phyloP scores from a whole-genome alignment of 2,888 invertebrate species.

The Drosophila eohydei region DNA sequence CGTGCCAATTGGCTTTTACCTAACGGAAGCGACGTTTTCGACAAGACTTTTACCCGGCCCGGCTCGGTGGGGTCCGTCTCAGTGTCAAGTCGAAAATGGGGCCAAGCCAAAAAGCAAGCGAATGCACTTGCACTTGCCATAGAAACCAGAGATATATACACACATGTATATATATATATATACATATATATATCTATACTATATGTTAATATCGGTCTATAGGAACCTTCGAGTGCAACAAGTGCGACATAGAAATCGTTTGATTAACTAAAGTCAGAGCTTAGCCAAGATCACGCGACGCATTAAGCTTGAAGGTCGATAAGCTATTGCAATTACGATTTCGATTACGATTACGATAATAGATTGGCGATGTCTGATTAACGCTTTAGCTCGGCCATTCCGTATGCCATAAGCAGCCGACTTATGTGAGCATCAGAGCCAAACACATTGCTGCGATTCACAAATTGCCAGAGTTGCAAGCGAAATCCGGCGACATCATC shows the following conservation, averaged over 20 bases:
- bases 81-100: conserved; percentile 60
- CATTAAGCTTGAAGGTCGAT: conserved; percentile 71
- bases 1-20: conserved; percentile 59
- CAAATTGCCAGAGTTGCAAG: not conserved
- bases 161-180: not conserved
- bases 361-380: conserved; percentile 3
- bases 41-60: conserved; percentile 48
- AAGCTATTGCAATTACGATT: conserved; percentile 29
- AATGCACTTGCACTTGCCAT: conserved; percentile 36
- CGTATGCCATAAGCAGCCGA: conserved; percentile 14
- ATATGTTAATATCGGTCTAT: not conserved
- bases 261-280: conserved; percentile 44
- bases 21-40: conserved; percentile 57
- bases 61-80: conserved; percentile 10
- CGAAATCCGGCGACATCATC: not conserved
- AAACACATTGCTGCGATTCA: not conserved
- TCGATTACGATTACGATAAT: conserved; percentile 26
- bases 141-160: not conserved
- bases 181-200: not conserved
- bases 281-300: conserved; percentile 59
- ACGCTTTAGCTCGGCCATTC: conserved; percentile 11
- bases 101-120: conserved; percentile 18
- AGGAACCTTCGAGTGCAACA: conserved; percentile 59
- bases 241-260: conserved; percentile 69
- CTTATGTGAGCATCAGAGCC: conserved; percentile 26